A percentile compares a stretch with the other conserved stretches of the same genome.
Evolutionary conservation across 2,797 vertebrate genomes (phyloP).

Genomic region (Eulemur rubriventer): DNA sequence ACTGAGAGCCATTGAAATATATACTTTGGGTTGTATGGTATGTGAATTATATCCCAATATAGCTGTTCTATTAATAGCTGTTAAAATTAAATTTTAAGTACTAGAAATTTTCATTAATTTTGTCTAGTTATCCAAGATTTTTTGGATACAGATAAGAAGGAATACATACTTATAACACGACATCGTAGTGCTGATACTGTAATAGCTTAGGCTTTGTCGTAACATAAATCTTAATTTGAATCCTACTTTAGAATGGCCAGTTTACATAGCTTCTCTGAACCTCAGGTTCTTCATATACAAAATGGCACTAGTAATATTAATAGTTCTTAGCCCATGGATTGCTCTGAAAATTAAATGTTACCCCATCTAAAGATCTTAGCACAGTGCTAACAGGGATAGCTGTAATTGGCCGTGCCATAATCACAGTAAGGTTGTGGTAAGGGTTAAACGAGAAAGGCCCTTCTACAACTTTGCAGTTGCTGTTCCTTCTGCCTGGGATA

Average conservation of each 20-base stretch:
- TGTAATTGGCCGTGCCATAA: rapidly evolving
- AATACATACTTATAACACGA: not conserved
- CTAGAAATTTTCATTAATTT: not conserved
- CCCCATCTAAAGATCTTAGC: not conserved
- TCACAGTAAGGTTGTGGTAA: not conserved
- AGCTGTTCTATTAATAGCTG: not conserved
- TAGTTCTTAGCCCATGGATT: not conserved
- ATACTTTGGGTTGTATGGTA: not conserved
- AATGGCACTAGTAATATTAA: not conserved
- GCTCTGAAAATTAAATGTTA: not conserved
- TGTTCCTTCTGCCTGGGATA: not conserved
- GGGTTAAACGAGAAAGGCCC: not conserved
- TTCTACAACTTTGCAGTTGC: not conserved
- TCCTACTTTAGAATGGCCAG: not conserved
- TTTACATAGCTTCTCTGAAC: not conserved
- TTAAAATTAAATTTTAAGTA: not conserved
- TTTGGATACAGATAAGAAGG: not conserved
- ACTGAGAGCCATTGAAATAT: not conserved
- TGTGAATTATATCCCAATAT: not conserved
- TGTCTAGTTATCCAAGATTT: not conserved
- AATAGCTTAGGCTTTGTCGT: not conserved
- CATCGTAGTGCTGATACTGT: not conserved
- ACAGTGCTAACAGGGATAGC: too few relatives aligned
- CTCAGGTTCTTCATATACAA: not conserved
- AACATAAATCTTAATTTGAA: not conserved